Evolutionary conservation across 2,113 vertebrate genomes (phyloP).

Genomic region (Hypomesus transpacificus): DNA sequence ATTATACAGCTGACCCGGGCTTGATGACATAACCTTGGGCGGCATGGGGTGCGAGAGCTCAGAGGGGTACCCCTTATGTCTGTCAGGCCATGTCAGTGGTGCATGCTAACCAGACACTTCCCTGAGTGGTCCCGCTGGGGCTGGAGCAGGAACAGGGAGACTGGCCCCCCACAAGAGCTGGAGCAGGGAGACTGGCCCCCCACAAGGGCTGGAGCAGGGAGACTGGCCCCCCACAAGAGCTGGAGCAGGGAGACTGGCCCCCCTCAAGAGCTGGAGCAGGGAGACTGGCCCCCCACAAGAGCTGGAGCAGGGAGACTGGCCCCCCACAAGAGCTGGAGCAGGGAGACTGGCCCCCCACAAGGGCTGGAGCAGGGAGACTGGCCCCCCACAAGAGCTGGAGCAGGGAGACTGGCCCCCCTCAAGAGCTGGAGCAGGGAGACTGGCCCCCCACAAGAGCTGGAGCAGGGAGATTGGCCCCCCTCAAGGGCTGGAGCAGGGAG

Average conservation of each 20-base stretch:
- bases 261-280: neutral
- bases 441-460: neutral
- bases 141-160: slow-evolving; percentile 27
- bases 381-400: too few relatives aligned
- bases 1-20: slow-evolving; percentile 73
- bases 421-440: neutral
- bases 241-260: neutral
- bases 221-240: neutral
- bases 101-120: slow-evolving; percentile 73
- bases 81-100: slow-evolving; percentile 65
- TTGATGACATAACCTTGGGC: slow-evolving; percentile 75
- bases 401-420: neutral
- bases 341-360: too few relatives aligned
- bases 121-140: slow-evolving; percentile 65
- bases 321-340: too few relatives aligned
- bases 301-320: too few relatives aligned
- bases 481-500: neutral
- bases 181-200: neutral
- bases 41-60: slow-evolving; percentile 58
- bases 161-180: slow-evolving; percentile 34
- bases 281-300: too few relatives aligned
- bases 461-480: neutral
- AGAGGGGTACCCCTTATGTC: slow-evolving; percentile 63
- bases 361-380: too few relatives aligned
- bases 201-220: neutral